phyloP scores from a whole-genome alignment of 2,888 invertebrate species.

The Ischnura elegans region DNA sequence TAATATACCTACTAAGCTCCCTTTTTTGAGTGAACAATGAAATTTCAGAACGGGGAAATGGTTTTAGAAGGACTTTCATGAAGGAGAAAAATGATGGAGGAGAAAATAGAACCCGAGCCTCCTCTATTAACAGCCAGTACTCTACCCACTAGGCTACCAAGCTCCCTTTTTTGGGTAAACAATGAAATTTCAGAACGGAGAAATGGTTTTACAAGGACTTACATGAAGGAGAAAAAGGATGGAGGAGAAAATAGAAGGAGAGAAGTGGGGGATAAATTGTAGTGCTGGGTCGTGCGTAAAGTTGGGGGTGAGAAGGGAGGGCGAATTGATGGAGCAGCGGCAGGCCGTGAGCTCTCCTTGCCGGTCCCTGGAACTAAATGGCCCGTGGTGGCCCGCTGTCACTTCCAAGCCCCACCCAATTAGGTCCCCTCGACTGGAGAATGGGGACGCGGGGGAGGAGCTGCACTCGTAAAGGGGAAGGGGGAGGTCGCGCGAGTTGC shows the following conservation, averaged over 20 bases:
- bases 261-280: not conserved
- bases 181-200: no score
- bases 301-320: constrained; percentile 67
- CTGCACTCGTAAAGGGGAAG: not conserved
- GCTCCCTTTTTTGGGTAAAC: no score
- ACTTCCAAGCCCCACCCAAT: constrained; percentile 77
- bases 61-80: no score
- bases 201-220: no score
- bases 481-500: not conserved
- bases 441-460: not conserved
- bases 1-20: no score
- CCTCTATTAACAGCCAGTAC: no score
- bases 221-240: constrained; percentile 25
- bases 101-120: no score
- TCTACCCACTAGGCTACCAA: no score
- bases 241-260: not conserved
- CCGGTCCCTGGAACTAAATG: constrained; percentile 71
- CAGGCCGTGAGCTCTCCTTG: constrained; percentile 12
- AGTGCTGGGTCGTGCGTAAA: constrained; percentile 54
- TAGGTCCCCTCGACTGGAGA: constrained; percentile 72
- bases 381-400: constrained; percentile 73
- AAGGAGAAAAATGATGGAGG: no score
- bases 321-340: constrained; percentile 68
- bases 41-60: no score
- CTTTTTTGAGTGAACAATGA: no score